Evolutionary conservation across 2,797 vertebrate species (phyloP), one percentile per base, ranked within the genome.

Genomic region (Brachyalestes nurse): DNA sequence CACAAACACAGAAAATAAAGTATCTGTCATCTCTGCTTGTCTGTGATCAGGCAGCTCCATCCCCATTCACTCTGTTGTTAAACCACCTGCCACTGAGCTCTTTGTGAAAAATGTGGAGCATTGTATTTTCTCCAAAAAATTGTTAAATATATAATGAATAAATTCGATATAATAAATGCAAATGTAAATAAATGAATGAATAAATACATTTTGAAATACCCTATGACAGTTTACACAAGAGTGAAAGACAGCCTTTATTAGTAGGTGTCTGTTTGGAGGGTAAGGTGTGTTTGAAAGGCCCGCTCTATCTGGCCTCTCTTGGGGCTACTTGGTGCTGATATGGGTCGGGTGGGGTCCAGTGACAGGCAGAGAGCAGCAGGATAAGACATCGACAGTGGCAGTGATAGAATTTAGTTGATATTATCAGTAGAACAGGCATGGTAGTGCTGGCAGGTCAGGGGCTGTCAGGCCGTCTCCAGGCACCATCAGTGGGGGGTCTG

Each of bases 391-490:
- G 87, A 87, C 90, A 88, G 89, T 91, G 93, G 93, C 93, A 93
- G 91, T 92, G 94, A 95, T 89, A 92, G 94, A 96, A 95, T 95
- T 94, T 88, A 89, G 88, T 90, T 88, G 95, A 95, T 94, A 81
- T 55, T 93, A 94, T 95, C 93, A 92, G 93, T 88, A 87, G 90
- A 94, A 92, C 88, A 92, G 92, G 91, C 90, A 89, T 92, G 92
- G 87, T 82, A 86, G 88, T 91, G 92, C 91, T 91, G 93, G 91
- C 88, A 95, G 91, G 93, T 92, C 91, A 90, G 92, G 91, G 91
- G 93, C 92, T 92, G 94, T 93, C 94, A 94, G 91, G 90, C 90
- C 90, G 91, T 94, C 94, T 94, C 91, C 90, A 91, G 90, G 91
- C 88, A 85, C 90, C 88, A 94, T 94, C 93, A 90, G 77, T 84